A percentile compares a stretch with the other conserved stretches of the same genome.
phyloP scores from a whole-genome alignment of 2,888 invertebrate genomes.

The Trileptium ribeirensis region DNA sequence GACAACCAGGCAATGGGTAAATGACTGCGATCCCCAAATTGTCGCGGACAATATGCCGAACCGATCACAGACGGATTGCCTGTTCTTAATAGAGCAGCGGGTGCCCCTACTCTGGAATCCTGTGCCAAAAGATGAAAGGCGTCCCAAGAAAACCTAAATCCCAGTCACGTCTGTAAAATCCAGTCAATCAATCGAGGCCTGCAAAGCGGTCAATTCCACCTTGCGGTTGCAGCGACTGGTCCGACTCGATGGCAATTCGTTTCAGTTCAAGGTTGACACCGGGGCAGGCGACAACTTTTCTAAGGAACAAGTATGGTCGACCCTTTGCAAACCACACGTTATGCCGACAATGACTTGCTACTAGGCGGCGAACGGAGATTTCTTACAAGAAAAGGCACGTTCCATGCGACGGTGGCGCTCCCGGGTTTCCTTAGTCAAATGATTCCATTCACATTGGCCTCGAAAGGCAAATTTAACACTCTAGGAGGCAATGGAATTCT shows the following conservation, averaged over 20 bases:
- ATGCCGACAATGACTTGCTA: not conserved
- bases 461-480: not conserved
- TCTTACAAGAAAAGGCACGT: not conserved
- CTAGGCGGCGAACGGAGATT: not conserved
- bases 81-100: too few species aligned
- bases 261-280: not conserved
- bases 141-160: too few species aligned
- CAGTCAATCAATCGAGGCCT: not conserved
- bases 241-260: not conserved
- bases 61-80: too few species aligned
- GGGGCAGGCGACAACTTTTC: not conserved
- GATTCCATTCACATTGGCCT: not conserved
- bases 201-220: not conserved
- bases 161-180: too few species aligned
- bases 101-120: too few species aligned
- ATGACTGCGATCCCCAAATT: too few species aligned
- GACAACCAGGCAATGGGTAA: too few species aligned
- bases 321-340: not conserved
- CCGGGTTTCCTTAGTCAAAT: not conserved
- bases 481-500: not conserved
- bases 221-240: not conserved
- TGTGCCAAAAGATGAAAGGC: too few species aligned
- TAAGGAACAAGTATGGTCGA: not conserved
- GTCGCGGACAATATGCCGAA: too few species aligned
- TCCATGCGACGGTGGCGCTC: not conserved